A percentile compares a stretch with the other conserved stretches of the same genome.
These are phyloP conservation scores for Anabacerthia variegaticeps DNA, from an alignment of 2,797 vertebrate species.

Conservation along the genomic window DNA sequence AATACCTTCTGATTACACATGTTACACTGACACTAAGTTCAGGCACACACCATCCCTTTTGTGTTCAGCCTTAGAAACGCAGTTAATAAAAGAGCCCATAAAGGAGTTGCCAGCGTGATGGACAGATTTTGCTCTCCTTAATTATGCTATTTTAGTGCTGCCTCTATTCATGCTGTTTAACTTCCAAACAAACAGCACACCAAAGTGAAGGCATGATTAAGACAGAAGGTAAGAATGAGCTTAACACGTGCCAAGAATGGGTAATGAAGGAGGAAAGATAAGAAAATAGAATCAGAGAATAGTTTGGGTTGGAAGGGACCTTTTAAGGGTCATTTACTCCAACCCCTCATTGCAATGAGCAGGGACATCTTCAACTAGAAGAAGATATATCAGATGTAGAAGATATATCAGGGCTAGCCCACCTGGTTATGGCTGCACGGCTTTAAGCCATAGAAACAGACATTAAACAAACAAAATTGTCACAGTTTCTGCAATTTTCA, in stretches of 20 bases:
- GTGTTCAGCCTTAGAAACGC: neutral
- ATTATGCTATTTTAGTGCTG: neutral
- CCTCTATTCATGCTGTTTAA: neutral
- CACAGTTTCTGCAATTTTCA: neutral
- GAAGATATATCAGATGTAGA: neutral
- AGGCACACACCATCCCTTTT: rapidly evolving
- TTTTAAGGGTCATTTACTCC: neutral
- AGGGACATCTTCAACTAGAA: neutral
- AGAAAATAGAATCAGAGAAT: neutral
- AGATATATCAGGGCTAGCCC: neutral
- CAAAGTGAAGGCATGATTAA: neutral
- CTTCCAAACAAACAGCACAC: neutral
- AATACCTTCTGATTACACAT: neutral
- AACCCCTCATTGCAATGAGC: neutral
- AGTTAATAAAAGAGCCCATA: neutral
- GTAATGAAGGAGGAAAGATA: neutral
- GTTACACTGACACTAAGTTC: neutral
- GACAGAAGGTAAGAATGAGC: neutral
- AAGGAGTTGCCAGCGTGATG: neutral
- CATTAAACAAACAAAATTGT: neutral
- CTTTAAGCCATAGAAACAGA: neutral
- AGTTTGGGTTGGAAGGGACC: neutral
- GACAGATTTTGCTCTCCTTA: neutral
- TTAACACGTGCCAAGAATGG: neutral
- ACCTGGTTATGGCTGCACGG: neutral